Evolutionary conservation across 1,140 invertebrate genomes (phyloP).

Genomic region (Eciton burchellii): DNA sequence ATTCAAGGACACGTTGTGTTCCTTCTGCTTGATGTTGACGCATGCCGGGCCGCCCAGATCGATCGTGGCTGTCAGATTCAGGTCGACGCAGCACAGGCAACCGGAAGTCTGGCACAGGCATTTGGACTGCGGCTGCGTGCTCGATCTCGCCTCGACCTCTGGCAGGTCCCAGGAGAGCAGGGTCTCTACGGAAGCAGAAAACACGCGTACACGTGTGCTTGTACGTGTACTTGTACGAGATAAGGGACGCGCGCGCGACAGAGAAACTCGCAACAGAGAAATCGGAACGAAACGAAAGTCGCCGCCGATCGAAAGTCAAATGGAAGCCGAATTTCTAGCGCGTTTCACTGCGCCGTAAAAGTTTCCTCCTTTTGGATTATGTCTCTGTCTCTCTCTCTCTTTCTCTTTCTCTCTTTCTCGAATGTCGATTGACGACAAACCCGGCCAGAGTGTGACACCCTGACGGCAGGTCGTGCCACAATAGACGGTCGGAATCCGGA

Average conservation of each 20-base stretch:
- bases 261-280: conserved; percentile 73
- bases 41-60: conserved; percentile 85
- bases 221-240: background rate
- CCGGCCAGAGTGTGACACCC: conserved; percentile 24
- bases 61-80: conserved; percentile 83
- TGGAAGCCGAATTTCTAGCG: conserved; percentile 58
- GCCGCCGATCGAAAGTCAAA: conserved; percentile 69
- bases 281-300: conserved; percentile 72
- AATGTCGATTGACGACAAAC: conserved; percentile 19
- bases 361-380: conserved; percentile 36
- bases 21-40: conserved; percentile 84
- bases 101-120: conserved; percentile 83
- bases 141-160: conserved; percentile 78
- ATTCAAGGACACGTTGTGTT: conserved; percentile 85
- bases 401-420: background rate
- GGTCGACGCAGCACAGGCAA: conserved; percentile 84
- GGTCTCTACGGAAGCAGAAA: conserved; percentile 75
- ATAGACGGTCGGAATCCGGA: background rate
- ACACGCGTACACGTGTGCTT: conserved; percentile 1
- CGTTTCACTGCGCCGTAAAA: conserved; percentile 51
- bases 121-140: conserved; percentile 81
- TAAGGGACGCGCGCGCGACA: conserved; percentile 53
- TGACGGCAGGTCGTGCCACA: background rate
- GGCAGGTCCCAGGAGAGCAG: conserved; percentile 81
- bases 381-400: background rate